A percentile compares a stretch with the other conserved stretches of the same genome.
phyloP scores from a whole-genome alignment of 2,113 vertebrate genomes.

The Todiramphus saurophagus region DNA sequence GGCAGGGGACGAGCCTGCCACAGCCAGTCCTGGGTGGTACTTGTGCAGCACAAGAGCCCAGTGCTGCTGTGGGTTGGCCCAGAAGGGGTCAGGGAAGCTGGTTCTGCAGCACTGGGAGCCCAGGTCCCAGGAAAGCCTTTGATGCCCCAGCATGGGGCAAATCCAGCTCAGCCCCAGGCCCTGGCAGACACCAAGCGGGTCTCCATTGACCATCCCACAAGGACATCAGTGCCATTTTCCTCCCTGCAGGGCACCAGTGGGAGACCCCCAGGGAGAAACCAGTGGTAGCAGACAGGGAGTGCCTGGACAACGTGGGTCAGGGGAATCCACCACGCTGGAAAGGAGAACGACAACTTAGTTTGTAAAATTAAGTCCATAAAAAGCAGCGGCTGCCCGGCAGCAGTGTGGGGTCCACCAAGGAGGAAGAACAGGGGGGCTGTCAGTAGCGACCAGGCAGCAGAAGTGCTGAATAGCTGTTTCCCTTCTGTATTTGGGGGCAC shows the following conservation, averaged over 20 bases:
- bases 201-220: not conserved
- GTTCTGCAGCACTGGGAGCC: not conserved
- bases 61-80: fast-evolving
- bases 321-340: not conserved
- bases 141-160: not conserved
- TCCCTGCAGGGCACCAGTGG: not conserved
- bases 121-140: not conserved
- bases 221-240: not conserved
- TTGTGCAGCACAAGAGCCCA: not conserved
- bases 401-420: not conserved
- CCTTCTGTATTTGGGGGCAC: constrained; percentile 61
- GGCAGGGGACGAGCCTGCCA: constrained; percentile 12
- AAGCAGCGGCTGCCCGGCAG: constrained; percentile 10
- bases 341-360: not conserved
- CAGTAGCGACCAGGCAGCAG: constrained; percentile 54
- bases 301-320: fast-evolving
- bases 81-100: not conserved
- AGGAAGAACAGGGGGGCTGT: constrained; percentile 33
- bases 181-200: fast-evolving
- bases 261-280: not conserved
- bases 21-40: not conserved
- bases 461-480: constrained; percentile 67
- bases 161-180: not conserved
- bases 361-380: not conserved
- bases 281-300: not conserved